Evolutionary conservation across 1,140 invertebrate genomes (phyloP), one percentile per base, ranked within the genome.

Genomic region (Leucophenga varia): DNA sequence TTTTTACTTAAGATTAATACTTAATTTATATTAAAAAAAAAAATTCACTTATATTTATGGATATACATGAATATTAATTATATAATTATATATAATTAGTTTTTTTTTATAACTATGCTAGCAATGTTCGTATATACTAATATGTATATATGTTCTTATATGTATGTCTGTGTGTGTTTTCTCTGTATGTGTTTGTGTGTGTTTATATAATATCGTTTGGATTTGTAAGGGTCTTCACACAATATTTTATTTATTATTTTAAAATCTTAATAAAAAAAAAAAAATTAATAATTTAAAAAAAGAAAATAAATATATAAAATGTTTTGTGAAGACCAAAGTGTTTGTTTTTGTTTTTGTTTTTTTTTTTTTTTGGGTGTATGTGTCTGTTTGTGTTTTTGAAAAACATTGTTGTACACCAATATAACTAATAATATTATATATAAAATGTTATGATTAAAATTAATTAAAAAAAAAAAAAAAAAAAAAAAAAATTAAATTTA

Each of bases 191-290:
- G 56, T 41, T 39, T 36, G 32, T 45, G 48, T 42, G 48, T 64
- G 61, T 64, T 64, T 64, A n/a, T n/a, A n/a, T n/a, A n/a, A n/a
- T n/a, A n/a, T n/a, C n/a, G n/a, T n/a, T n/a, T n/a, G n/a, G n/a
- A n/a, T n/a, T n/a, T n/a, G n/a, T n/a, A n/a, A n/a, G n/a, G n/a
- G n/a, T n/a, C n/a, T 64, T 64, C 46, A 64, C 64, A 64, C 61
- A 57, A 55, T 61, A 47, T 55, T 35, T 34, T 61, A 61, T 57
- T n/a, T 64, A 64, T 64, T 64, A 47, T 55, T 60, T 64, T 64
- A 61, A 64, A 64, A 59, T 64, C 60, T 64, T 48, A 64, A 64
- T 57, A 60, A 64, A 64, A 64, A 54, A 64, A 64, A 64, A 58
- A 64, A 57, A 47, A 42, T 53, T 28, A 53, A 42, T 49, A 5